phyloP scores from a whole-genome alignment of 2,797 vertebrate species.

The Manis crassicaudata region DNA sequence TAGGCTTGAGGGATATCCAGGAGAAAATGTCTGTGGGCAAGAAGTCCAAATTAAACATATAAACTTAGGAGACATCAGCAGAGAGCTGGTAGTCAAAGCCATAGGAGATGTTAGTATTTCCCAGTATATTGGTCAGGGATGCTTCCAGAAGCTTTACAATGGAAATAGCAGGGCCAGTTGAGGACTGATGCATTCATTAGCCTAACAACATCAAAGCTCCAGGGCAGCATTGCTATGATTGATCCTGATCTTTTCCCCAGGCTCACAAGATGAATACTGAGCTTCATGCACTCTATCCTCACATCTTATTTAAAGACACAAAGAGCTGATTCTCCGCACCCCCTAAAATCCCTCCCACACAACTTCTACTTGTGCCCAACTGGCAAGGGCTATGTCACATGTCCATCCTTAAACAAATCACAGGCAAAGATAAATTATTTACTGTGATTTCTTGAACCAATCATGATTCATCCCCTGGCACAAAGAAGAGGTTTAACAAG shows the following conservation, averaged over 20 bases:
- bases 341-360: background rate
- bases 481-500: background rate
- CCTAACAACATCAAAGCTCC: background rate
- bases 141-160: background rate
- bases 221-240: background rate
- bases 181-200: background rate
- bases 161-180: background rate
- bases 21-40: background rate
- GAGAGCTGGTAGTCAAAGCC: background rate
- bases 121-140: background rate
- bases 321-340: background rate
- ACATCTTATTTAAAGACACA: background rate
- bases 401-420: slow-evolving; percentile 4
- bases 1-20: background rate
- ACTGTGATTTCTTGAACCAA: background rate
- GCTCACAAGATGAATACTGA: background rate
- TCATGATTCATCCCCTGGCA: background rate
- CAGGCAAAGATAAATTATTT: background rate
- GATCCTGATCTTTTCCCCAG: background rate
- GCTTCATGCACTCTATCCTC: background rate
- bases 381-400: background rate
- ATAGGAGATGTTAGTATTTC: background rate
- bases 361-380: background rate
- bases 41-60: background rate
- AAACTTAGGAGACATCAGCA: background rate